Base-by-base conservation (phyloP, 1,140 invertebrate species). In the Agrilus planipennis region DNA sequence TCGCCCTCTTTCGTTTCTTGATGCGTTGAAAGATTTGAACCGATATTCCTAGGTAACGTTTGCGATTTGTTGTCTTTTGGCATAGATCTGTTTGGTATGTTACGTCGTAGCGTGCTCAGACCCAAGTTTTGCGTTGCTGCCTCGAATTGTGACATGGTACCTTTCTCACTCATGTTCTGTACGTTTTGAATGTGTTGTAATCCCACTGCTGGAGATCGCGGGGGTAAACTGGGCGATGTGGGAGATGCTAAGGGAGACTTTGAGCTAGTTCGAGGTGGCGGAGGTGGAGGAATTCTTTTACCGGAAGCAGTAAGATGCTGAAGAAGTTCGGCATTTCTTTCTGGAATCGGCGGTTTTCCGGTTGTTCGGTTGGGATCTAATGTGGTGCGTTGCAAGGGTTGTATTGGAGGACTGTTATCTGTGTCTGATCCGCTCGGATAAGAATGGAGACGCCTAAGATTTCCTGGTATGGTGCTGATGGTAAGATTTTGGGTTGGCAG, bases 281-380 rank as follows among this genome's bases (percentile, higher is more conserved):
- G 84, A n/a, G 84, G 84, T 19, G 84, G 84, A n/a, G 84, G 84
- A 16, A 84, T 77, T 41, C 83, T 71, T 51, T 82, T 79, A 7
- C 73, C 71, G 9, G 70, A 73, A 42, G 77, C 66, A n/a, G n/a
- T n/a, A 36, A 72, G 45, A 46, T 72, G 72, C 34, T 73, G 70
- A 28, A 81, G 65, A 15, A 83, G 59, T 47, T 84, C 81, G 25
- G 76, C 71, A 53, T 81, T 82, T 22, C 81, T 69, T 61, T 85
- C 81, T 14, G 82, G 82, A n/a, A 85, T 70, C 17, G 81, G 79
- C 40, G 82, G 81, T 65, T 83, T 76, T 48, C 68, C 61, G 39
- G 69, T 54, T 47, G 69, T 58, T 47, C 65, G 61, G 51, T 60
- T 60, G 49, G 53, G 47, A 41, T 51, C 29, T 34, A 48, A 34